These are phyloP conservation scores for Drosophila nigromelanica DNA, from an alignment of 1,140 invertebrate species.

Conservation along the genomic window DNA sequence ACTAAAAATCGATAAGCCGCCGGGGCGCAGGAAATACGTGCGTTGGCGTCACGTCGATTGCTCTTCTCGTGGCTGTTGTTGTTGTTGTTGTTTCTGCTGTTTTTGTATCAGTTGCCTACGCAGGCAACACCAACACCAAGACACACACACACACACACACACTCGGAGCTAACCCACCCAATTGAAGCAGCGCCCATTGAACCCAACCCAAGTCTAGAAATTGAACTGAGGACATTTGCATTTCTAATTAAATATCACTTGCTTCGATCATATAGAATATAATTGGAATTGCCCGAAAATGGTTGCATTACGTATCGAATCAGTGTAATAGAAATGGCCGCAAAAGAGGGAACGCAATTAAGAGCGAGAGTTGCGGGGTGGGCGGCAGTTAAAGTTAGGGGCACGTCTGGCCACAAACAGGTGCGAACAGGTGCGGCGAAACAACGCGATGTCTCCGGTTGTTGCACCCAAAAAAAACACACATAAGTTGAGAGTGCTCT, in stretches of 20 bases:
- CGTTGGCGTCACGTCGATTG: conserved; percentile 33
- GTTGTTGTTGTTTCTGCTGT: conserved; percentile 11
- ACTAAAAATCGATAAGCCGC: conserved; percentile 54
- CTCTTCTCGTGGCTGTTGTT: conserved; percentile 11
- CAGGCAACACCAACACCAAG: conserved; percentile 17
- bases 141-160: not conserved
- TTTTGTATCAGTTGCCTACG: conserved; percentile 18
- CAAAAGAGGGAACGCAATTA: not conserved
- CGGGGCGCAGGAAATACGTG: conserved; percentile 38
- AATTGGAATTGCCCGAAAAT: conserved; percentile 28
- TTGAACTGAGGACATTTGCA: conserved; percentile 23
- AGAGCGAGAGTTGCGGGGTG: not conserved
- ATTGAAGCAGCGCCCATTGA: conserved; percentile 12
- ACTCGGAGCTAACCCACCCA: conserved; percentile 11
- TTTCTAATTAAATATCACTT: conserved; percentile 52
- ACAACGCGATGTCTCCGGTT: conserved; percentile 23
- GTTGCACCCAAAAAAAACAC: conserved; percentile 42
- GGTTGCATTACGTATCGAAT: conserved; percentile 9
- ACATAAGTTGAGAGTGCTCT: not conserved
- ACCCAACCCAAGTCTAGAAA: conserved; percentile 1
- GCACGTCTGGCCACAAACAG: not conserved
- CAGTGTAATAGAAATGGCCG: not conserved
- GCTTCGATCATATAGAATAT: conserved; percentile 20
- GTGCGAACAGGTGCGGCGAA: conserved; percentile 46
- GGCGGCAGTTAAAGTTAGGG: not conserved